Conservation (phyloP, 2,113 vertebrate genomes). For the Mustelus asterias region DNA sequence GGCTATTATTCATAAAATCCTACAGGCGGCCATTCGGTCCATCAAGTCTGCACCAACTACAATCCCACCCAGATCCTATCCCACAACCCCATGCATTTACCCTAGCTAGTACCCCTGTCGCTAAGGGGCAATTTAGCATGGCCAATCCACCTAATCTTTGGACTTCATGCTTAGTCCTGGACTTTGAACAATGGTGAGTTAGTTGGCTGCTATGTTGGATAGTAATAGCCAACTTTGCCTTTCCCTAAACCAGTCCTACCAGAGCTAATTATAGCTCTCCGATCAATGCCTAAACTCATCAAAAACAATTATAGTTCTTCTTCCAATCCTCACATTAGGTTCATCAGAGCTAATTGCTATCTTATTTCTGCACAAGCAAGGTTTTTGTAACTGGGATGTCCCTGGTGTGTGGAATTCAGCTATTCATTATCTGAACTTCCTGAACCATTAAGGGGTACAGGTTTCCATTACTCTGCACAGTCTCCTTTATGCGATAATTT, state of each 20-base stretch:
- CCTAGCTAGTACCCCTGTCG: too few species aligned
- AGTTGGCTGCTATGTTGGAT: background rate
- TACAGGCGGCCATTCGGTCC: too few species aligned
- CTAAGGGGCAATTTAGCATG: too few species aligned
- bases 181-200: background rate
- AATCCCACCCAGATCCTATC: too few species aligned
- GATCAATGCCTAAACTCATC: background rate
- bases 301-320: background rate
- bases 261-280: background rate
- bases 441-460: background rate
- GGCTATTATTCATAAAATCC: background rate
- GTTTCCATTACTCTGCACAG: background rate
- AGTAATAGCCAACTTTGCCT: background rate
- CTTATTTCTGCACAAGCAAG: background rate
- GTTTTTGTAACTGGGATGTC: background rate
- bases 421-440: background rate
- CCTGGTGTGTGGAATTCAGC: background rate
- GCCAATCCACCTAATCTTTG: too few species aligned
- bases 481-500: background rate
- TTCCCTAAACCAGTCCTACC: background rate
- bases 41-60: too few species aligned
- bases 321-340: background rate
- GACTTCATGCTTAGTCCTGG: background rate
- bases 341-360: background rate
- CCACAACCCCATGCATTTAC: too few species aligned